phyloP scores from a whole-genome alignment of 1,140 invertebrate species.

The Drosophila subobscura region DNA sequence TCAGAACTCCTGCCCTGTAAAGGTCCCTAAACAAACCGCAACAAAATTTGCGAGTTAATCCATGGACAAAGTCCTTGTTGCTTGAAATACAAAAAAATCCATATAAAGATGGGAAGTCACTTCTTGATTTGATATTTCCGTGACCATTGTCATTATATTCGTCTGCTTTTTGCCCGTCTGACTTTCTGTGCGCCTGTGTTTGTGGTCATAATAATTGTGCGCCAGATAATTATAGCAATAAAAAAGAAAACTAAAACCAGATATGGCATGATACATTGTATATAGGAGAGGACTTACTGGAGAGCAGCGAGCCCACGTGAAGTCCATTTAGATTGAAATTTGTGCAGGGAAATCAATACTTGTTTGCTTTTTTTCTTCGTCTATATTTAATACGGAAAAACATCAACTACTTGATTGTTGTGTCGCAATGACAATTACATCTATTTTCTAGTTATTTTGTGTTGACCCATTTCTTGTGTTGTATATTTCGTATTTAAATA shows the following conservation, averaged over 20 bases:
- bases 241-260: slow-evolving; percentile 39
- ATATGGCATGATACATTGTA: slow-evolving; percentile 19
- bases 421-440: no score
- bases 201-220: slow-evolving; percentile 5
- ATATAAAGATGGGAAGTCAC: slow-evolving; percentile 19
- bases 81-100: slow-evolving; percentile 8
- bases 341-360: slow-evolving; percentile 1
- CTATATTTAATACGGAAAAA: no score
- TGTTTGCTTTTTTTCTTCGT: not conserved
- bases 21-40: slow-evolving; percentile 16
- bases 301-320: not conserved
- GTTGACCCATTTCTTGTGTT: no score
- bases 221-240: slow-evolving; percentile 44
- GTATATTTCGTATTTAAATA: no score
- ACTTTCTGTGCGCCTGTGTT: slow-evolving; percentile 24
- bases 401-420: no score
- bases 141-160: slow-evolving; percentile 70
- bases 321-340: no score
- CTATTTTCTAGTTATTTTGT: no score
- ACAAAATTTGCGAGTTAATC: slow-evolving; percentile 19
- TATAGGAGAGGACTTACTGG: not conserved
- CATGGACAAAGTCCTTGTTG: slow-evolving; percentile 17
- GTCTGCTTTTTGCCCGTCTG: slow-evolving; percentile 36
- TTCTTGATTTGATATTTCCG: slow-evolving; percentile 74
- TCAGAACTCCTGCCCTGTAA: no score